Percentiles rank a stretch among this genome's conserved stretches.
Evolutionary conservation across 2,797 vertebrate genomes (phyloP).

Genomic region (Sebastes steindachneri): DNA sequence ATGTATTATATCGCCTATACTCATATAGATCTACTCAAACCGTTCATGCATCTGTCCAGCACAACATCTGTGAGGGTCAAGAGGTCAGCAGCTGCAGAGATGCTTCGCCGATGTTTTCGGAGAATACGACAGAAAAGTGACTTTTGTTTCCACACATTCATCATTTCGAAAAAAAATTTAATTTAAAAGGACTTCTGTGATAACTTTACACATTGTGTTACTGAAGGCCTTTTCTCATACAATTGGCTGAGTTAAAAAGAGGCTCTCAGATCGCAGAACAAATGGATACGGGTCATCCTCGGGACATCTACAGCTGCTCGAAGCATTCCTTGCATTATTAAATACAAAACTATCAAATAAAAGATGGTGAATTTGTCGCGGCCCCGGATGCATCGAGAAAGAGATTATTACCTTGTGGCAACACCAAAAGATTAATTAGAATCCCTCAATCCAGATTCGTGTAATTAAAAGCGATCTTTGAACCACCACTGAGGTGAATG

Average conservation of each 20-base stretch:
- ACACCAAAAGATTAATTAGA: slow-evolving; percentile 23
- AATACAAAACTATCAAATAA: slow-evolving; percentile 34
- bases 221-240: slow-evolving; percentile 9
- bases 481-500: slow-evolving; percentile 28
- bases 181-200: neutral
- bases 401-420: slow-evolving; percentile 12
- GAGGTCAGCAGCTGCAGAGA: neutral
- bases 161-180: neutral
- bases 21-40: neutral
- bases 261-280: slow-evolving; percentile 21
- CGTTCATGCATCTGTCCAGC: neutral
- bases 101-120: neutral
- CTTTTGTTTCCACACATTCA: neutral
- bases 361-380: slow-evolving; percentile 20
- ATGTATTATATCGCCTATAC: no score
- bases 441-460: slow-evolving; percentile 17
- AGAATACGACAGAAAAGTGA: neutral
- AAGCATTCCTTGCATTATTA: slow-evolving; percentile 4
- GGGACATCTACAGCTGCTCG: neutral
- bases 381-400: neutral
- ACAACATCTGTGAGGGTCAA: slow-evolving; percentile 6
- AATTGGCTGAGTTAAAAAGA: neutral
- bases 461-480: slow-evolving; percentile 54
- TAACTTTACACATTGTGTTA: neutral
- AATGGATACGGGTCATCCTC: slow-evolving; percentile 11